phyloP scores from a whole-genome alignment of 2,888 invertebrate species.

The Ectobius pallidus region DNA sequence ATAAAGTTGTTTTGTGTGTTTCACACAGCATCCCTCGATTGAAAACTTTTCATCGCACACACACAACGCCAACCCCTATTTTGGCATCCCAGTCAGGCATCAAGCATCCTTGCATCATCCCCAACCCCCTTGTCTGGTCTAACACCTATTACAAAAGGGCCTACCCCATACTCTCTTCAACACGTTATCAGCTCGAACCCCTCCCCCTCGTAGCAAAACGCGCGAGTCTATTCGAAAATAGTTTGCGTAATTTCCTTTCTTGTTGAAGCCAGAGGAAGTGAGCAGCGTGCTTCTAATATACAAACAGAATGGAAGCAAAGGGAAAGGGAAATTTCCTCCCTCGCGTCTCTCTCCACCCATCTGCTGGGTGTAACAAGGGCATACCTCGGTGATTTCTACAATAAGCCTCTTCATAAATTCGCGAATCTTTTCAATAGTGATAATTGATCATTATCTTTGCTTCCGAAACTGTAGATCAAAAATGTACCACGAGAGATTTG shows the following conservation, averaged over 20 bases:
- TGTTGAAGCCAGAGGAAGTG: conserved; percentile 44
- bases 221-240: conserved; percentile 57
- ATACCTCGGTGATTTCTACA: not conserved
- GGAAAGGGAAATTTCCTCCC: conserved; percentile 25
- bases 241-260: conserved; percentile 59
- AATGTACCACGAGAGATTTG: no score
- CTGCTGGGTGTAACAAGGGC: not conserved
- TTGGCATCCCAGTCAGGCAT: conserved; percentile 33
- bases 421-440: no score
- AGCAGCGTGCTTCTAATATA: conserved; percentile 36
- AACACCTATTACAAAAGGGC: conserved; percentile 23
- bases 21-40: conserved; percentile 19
- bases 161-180: not conserved
- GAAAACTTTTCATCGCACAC: conserved; percentile 22
- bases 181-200: conserved; percentile 21
- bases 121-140: conserved; percentile 1
- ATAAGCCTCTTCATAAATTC: not conserved
- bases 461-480: no score
- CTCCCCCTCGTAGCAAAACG: conserved; percentile 18
- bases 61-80: conserved; percentile 2
- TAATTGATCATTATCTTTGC: no score
- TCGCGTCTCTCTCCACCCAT: not conserved
- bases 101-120: not conserved
- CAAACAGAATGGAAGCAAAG: conserved; percentile 29
- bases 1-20: conserved; percentile 11